phyloP scores from a whole-genome alignment of 2,888 invertebrate species.

The Lasioglossum figueresi region DNA sequence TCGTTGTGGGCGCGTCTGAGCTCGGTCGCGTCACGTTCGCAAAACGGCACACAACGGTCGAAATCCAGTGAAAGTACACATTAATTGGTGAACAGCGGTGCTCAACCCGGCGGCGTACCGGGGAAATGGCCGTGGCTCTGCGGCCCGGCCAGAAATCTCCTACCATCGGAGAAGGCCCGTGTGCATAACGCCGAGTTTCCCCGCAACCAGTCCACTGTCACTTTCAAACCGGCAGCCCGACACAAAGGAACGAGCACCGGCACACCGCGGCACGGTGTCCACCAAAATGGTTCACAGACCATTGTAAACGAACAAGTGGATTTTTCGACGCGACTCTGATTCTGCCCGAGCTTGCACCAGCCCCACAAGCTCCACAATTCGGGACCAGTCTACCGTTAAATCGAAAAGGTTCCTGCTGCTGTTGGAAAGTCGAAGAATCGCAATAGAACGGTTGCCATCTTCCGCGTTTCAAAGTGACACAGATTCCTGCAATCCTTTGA shows the following conservation, averaged over 20 bases:
- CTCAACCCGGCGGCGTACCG: conserved; percentile 51
- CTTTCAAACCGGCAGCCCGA: conserved; percentile 80
- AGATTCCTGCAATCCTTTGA: background rate
- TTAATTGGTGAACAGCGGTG: conserved; percentile 70
- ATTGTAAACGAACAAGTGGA: background rate
- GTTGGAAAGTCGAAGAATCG: background rate
- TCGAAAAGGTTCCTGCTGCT: background rate
- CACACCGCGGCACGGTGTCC: conserved; percentile 29
- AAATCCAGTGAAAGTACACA: conserved; percentile 80
- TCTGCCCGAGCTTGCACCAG: background rate
- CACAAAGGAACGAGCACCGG: conserved; percentile 73
- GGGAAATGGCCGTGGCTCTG: background rate
- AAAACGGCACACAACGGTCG: conserved; percentile 39
- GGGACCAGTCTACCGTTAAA: background rate
- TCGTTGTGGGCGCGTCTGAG: background rate
- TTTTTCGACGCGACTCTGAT: background rate
- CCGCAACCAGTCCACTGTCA: conserved; percentile 79
- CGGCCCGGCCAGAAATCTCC: conserved; percentile 64
- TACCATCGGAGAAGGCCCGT: conserved; percentile 68
- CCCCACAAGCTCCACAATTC: background rate
- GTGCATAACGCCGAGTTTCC: conserved; percentile 74
- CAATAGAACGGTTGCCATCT: background rate
- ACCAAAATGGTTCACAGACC: conserved; percentile 48
- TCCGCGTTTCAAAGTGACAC: background rate
- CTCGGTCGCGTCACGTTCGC: background rate